Conservation (phyloP, 2,888 invertebrate genomes). For the Archaeoteleia sp. region DNA sequence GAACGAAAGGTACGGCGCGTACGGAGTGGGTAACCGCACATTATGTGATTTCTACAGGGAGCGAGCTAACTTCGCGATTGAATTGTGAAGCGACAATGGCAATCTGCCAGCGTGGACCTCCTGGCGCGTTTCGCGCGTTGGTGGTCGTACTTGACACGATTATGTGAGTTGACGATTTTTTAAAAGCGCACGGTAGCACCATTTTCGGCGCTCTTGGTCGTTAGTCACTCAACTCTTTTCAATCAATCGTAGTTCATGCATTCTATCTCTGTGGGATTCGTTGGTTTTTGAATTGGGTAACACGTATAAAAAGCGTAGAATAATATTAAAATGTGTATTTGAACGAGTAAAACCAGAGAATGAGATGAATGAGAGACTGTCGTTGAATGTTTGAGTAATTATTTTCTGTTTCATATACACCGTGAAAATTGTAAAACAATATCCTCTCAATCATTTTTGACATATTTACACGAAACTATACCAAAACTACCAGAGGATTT, state of each 20-base stretch:
- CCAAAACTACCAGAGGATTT: too few relatives aligned
- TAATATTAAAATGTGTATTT: too few relatives aligned
- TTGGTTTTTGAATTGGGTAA: too few relatives aligned
- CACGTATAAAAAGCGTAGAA: too few relatives aligned
- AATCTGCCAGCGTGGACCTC: slow-evolving; percentile 65
- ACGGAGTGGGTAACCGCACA: slow-evolving; percentile 69
- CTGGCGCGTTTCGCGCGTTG: slow-evolving; percentile 6
- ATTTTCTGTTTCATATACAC: too few relatives aligned
- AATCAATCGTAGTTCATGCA: not conserved
- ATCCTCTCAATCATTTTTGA: too few relatives aligned
- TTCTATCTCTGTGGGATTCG: too few relatives aligned
- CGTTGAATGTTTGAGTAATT: too few relatives aligned
- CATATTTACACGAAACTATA: too few relatives aligned
- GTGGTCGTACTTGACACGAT: not conserved
- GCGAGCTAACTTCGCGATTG: slow-evolving; percentile 73
- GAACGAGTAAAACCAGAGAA: too few relatives aligned
- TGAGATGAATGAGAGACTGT: too few relatives aligned
- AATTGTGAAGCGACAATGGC: slow-evolving; percentile 73
- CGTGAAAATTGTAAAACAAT: too few relatives aligned
- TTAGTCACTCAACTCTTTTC: not conserved
- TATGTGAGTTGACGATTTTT: slow-evolving; percentile 9
- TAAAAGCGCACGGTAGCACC: not conserved
- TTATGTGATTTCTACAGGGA: slow-evolving; percentile 74
- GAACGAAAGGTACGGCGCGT: slow-evolving; percentile 35
- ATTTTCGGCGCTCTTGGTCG: slow-evolving; percentile 2